These are phyloP conservation scores for Drosophila hydei DNA, from an alignment of 1,140 invertebrate genomes.

Conservation along the genomic window DNA sequence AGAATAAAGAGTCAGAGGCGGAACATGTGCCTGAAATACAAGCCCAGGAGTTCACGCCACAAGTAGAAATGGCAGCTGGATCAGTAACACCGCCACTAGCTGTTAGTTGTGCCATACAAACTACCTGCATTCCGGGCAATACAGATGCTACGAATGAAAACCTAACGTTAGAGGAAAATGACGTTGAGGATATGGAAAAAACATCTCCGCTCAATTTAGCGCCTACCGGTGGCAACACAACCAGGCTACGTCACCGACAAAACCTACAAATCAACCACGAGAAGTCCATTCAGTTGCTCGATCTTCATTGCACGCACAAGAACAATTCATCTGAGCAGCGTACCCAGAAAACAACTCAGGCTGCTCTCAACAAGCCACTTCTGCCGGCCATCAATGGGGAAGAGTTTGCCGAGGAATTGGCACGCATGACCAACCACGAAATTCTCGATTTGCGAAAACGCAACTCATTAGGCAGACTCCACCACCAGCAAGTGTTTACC, in stretches of 20 bases:
- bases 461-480: constrained; percentile 51
- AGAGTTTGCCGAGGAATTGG: constrained; percentile 60
- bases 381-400: constrained; percentile 71
- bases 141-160: constrained; percentile 8
- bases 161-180: constrained; percentile 25
- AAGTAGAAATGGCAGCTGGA: background rate
- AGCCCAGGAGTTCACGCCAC: background rate
- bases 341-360: background rate
- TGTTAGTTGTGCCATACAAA: constrained; percentile 22
- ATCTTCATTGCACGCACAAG: constrained; percentile 40
- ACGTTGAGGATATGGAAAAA: constrained; percentile 5
- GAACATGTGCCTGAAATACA: constrained; percentile 5
- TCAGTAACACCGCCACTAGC: background rate
- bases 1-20: too few relatives aligned
- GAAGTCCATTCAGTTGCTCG: constrained; percentile 36
- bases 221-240: constrained; percentile 28
- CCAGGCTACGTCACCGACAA: background rate
- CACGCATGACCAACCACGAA: constrained; percentile 65
- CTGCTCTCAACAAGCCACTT: constrained; percentile 61
- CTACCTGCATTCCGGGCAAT: background rate
- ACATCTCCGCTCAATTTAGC: constrained; percentile 52
- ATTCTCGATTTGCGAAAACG: constrained; percentile 76
- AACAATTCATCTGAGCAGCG: background rate
- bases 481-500: constrained; percentile 3
- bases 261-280: constrained; percentile 8